Conservation (phyloP, 2,797 vertebrate genomes). For the Lycodopsis pacificus region DNA sequence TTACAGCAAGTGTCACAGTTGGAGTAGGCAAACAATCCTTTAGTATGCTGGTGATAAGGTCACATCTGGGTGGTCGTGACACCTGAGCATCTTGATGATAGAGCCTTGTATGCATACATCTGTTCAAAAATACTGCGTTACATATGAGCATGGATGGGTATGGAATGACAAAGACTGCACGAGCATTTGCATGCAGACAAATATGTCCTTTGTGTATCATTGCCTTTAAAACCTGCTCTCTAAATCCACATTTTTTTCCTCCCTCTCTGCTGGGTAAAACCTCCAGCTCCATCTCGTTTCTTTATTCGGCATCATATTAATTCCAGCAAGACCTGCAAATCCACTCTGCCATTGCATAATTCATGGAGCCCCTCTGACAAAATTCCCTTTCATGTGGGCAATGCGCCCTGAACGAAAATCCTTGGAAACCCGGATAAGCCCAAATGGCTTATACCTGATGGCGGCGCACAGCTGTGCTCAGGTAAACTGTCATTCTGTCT, state of each 20-base stretch:
- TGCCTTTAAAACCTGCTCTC: constrained; percentile 21
- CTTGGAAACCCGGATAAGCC: constrained; percentile 77
- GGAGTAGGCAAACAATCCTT: not conserved
- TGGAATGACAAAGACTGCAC: not conserved
- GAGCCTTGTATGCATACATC: not conserved
- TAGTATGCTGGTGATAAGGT: not conserved
- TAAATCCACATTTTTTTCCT: constrained; percentile 41
- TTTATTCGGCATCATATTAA: constrained; percentile 76
- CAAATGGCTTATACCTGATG: constrained; percentile 72
- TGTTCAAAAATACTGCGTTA: not conserved
- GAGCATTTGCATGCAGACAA: constrained; percentile 25
- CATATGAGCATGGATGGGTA: not conserved
- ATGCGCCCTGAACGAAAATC: constrained; percentile 66
- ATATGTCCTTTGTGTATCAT: constrained; percentile 36
- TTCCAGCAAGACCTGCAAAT: constrained; percentile 80
- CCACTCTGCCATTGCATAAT: constrained; percentile 77
- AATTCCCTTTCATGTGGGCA: constrained; percentile 78
- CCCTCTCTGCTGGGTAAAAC: constrained; percentile 41
- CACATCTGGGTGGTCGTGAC: not conserved
- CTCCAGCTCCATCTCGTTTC: constrained; percentile 45
- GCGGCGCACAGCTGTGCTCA: constrained; percentile 69
- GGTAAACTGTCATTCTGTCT: constrained; percentile 66
- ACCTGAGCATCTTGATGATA: constrained; percentile 3
- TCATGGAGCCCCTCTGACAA: constrained; percentile 72
- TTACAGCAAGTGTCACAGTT: not conserved